Percentiles rank a stretch among this genome's conserved stretches.
These are phyloP conservation scores for Heterotis niloticus DNA, from an alignment of 2,113 vertebrate genomes.

Conservation along the genomic window DNA sequence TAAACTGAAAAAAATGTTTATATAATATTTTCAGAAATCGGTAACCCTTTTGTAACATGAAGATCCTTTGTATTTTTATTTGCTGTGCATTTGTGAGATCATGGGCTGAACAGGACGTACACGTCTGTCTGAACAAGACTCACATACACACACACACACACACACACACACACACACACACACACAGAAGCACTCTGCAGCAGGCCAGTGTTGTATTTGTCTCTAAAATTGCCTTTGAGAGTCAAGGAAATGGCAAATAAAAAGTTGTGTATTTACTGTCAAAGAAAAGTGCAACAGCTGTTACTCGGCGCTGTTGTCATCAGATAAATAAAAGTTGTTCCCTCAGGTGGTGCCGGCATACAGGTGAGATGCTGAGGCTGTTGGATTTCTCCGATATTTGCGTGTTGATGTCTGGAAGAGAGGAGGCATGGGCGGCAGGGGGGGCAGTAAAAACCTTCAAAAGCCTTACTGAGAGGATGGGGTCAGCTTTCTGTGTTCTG, in stretches of 20 bases:
- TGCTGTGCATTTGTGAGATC: too few relatives aligned
- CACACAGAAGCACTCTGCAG: background rate
- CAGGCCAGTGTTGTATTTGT: background rate
- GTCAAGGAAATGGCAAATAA: background rate
- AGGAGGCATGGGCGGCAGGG: background rate
- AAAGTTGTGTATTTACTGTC: background rate
- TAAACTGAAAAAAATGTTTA: too few relatives aligned
- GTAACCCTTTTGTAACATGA: too few relatives aligned
- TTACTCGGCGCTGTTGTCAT: background rate
- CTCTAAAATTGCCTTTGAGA: background rate
- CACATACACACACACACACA: background rate
- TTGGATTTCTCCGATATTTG: background rate
- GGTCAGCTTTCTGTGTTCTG: background rate
- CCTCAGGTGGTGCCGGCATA: background rate
- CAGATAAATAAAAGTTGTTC: background rate
- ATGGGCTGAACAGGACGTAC: too few relatives aligned
- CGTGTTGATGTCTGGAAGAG: too few relatives aligned
- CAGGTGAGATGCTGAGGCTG: background rate
- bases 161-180: background rate
- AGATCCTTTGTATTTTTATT: too few relatives aligned
- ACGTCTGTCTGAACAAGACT: too few relatives aligned
- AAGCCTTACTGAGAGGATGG: background rate
- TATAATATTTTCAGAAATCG: too few relatives aligned
- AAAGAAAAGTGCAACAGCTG: background rate
- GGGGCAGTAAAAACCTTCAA: background rate